These are phyloP conservation scores for Orthosia incerta DNA, from an alignment of 2,888 invertebrate genomes.

Conservation along the genomic window DNA sequence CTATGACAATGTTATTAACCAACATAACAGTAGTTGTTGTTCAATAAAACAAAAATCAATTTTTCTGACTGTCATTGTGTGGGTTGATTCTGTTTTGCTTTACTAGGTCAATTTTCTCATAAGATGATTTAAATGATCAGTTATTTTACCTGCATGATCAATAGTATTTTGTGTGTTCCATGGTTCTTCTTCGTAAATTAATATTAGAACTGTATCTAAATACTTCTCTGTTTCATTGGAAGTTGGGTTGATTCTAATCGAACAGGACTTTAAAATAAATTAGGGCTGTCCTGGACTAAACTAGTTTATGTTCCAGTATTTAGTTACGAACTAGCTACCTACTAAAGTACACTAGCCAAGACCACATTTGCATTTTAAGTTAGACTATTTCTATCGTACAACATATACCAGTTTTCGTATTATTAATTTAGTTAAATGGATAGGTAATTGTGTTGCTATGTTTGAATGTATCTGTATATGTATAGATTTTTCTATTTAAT, in stretches of 20 bases:
- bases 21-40: too few species aligned
- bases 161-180: not conserved
- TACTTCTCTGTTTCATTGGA: constrained; percentile 22
- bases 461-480: too few species aligned
- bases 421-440: not conserved
- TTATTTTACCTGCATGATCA: too few species aligned
- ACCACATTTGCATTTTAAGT: not conserved
- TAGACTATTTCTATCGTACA: not conserved
- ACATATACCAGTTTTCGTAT: not conserved
- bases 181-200: not conserved
- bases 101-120: too few species aligned
- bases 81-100: too few species aligned
- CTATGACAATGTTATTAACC: too few species aligned
- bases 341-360: not conserved
- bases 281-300: not conserved
- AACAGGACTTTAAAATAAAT: constrained; percentile 27
- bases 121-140: not conserved
- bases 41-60: too few species aligned
- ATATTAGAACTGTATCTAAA: not conserved
- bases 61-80: too few species aligned
- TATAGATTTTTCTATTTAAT: not conserved
- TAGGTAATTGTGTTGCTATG: not conserved
- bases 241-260: constrained; percentile 8
- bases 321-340: not conserved
- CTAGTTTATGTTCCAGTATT: constrained; percentile 1